Conservation (phyloP, 2,888 invertebrate genomes). For the Leptarthrus brevirostris region DNA sequence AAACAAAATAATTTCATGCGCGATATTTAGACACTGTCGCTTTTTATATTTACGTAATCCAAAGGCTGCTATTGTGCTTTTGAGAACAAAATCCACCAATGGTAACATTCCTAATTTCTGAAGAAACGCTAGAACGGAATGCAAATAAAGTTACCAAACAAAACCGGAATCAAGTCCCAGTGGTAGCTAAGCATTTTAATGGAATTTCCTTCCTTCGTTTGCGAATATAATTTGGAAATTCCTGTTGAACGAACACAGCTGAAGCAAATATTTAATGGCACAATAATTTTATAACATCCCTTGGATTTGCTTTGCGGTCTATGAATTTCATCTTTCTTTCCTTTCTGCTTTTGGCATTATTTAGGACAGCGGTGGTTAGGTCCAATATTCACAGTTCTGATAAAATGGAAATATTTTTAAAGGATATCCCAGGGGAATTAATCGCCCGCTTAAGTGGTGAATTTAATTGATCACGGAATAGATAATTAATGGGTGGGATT, state of each 20-base stretch:
- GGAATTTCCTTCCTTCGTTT: constrained; percentile 21
- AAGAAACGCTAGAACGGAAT: constrained; percentile 27
- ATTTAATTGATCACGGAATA: too few relatives aligned
- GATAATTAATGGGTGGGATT: too few relatives aligned
- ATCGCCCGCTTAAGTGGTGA: too few relatives aligned
- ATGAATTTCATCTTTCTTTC: constrained; percentile 7
- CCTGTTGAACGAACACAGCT: constrained; percentile 33
- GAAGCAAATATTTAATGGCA: constrained; percentile 35
- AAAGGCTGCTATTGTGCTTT: too few relatives aligned
- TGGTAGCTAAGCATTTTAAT: constrained; percentile 41
- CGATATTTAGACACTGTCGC: too few relatives aligned
- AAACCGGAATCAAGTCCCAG: constrained; percentile 34
- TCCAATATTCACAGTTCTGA: constrained; percentile 9
- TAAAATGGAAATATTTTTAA: too few relatives aligned
- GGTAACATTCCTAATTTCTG: constrained; percentile 26
- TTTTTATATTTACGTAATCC: too few relatives aligned
- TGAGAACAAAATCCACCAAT: too few relatives aligned
- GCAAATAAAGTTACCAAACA: constrained; percentile 43
- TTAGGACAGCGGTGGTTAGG: not conserved
- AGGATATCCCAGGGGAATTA: too few relatives aligned
- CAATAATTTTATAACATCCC: constrained; percentile 35
- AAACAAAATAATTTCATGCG: too few relatives aligned
- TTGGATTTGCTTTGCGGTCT: constrained; percentile 27
- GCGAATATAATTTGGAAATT: constrained; percentile 42
- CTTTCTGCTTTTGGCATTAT: not conserved